These are phyloP conservation scores for Ptiloglossa arizonensis DNA, from an alignment of 1,140 invertebrate genomes.

Conservation along the genomic window DNA sequence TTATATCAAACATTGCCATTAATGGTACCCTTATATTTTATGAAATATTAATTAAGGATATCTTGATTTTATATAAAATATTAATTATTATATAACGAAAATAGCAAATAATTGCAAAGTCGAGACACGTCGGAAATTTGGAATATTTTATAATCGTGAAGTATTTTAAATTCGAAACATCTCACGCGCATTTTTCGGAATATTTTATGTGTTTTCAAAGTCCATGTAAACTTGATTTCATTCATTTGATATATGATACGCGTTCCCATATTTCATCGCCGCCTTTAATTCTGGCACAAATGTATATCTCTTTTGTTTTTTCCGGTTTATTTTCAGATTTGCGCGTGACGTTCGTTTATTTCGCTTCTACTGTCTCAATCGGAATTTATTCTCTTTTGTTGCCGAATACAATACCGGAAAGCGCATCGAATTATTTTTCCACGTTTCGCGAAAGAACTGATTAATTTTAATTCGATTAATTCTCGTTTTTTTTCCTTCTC, in stretches of 20 bases:
- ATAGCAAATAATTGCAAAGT: neutral
- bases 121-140: neutral
- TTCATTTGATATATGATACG: neutral
- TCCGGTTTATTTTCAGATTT: neutral
- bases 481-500: too few relatives aligned
- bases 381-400: neutral
- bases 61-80: too few relatives aligned
- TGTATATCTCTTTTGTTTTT: neutral
- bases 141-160: neutral
- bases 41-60: too few relatives aligned
- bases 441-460: too few relatives aligned
- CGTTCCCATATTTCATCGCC: neutral
- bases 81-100: too few relatives aligned
- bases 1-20: too few relatives aligned
- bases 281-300: neutral
- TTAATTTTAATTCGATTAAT: too few relatives aligned
- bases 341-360: neutral
- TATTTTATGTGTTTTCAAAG: neutral
- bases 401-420: neutral
- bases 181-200: neutral
- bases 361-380: neutral
- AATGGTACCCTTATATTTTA: too few relatives aligned
- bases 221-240: neutral
- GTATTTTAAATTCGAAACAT: neutral
- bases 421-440: neutral